Base-by-base conservation (phyloP, 2,797 vertebrate species). In the Acridotheres tristis region DNA sequence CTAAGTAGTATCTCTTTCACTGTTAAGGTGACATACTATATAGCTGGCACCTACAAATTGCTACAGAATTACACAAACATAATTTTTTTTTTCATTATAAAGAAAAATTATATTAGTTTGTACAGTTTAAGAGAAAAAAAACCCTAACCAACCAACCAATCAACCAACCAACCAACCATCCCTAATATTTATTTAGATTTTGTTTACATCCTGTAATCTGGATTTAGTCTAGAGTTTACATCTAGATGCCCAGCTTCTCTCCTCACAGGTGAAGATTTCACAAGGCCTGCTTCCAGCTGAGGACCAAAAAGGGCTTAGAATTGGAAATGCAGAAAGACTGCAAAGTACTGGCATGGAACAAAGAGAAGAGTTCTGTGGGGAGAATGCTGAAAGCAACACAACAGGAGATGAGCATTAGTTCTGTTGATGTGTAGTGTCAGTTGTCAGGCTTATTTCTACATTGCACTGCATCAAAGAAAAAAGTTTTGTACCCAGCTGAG, bases 401-500 rank as follows among this genome's bases (percentile, higher is more conserved):
- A 91, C 32, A n/a, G 81, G 86, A 88, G 36, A 77, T 17, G 22
- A 84, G 16, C 20, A 36, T 76, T 69, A 74, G 48, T n/a, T 83
- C 69, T 75, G 25, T 43, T 92, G 59, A 43, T 72, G 32, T 9
- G 16, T 47, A 65, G 15, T 63, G 29, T 18, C 51, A 68, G 45
- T 87, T 77, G 19, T 89, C 71, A 79, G 48, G 71, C 26, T 91
- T 87, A 75, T 87, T 96, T 90, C 71, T 66, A 67, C 58, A 47
- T 81, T 93, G 89, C 34, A 38, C 34, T 78, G 15, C 38, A 85
- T 94, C 58, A 93, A 90, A 94, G 38, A 57, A 61, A 88, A 89
- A 74, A 15, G 7, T 85, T 91, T 78, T 88, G 53, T 75, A 88
- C 51, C 58, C 89, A 92, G 32, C 45, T 85, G 83, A 90, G 77